Conservation (phyloP, 2,888 invertebrate species). For the Troides helena region DNA sequence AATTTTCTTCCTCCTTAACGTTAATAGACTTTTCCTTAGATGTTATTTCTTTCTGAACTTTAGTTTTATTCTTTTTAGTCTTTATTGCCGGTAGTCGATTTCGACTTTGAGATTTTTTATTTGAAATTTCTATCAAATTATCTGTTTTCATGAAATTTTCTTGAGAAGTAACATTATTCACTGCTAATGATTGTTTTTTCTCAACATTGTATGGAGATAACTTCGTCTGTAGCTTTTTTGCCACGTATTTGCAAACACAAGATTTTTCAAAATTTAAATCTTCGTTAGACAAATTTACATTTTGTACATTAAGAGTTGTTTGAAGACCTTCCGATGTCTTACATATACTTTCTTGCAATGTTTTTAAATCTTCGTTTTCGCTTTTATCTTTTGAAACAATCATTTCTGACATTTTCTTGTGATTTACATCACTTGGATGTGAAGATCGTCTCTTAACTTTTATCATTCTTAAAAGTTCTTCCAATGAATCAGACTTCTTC, state of each 20-base stretch:
- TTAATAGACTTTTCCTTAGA: not conserved
- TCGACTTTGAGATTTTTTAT: not conserved
- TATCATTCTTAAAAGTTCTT: constrained; percentile 10
- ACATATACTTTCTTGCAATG: not conserved
- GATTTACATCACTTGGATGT: not conserved
- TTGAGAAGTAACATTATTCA: not conserved
- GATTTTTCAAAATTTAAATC: not conserved
- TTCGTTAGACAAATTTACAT: constrained; percentile 1
- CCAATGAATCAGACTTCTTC: not conserved
- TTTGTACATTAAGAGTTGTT: not conserved
- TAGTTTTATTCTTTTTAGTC: not conserved
- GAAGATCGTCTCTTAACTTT: not conserved
- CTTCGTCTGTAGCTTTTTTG: constrained; percentile 3
- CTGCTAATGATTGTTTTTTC: not conserved
- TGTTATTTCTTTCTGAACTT: constrained; percentile 2
- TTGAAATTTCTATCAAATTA: not conserved
- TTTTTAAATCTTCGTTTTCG: not conserved
- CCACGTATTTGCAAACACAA: constrained; percentile 12
- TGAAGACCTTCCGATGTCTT: not conserved
- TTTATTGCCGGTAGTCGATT: not conserved
- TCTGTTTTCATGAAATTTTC: not conserved
- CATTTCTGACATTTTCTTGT: not conserved
- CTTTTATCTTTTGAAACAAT: not conserved
- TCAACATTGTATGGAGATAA: not conserved
- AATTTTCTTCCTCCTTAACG: not conserved